Percentiles rank a stretch among this genome's conserved stretches.
phyloP scores from a whole-genome alignment of 2,113 vertebrate genomes.

The Otolemur garnettii region DNA sequence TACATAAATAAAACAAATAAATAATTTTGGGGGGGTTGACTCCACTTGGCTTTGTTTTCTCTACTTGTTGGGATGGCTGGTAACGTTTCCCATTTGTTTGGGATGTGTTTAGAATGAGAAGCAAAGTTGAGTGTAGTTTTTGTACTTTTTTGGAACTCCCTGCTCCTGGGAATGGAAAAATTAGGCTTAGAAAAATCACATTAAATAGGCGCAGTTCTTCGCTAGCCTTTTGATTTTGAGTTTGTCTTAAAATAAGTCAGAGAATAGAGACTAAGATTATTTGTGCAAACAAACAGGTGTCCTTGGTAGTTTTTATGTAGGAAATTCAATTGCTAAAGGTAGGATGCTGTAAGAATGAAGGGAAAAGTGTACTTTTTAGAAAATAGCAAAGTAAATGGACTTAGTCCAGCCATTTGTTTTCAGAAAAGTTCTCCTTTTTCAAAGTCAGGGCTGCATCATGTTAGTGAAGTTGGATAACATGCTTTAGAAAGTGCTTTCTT shows the following conservation, averaged over 20 bases:
- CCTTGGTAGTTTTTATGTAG: conserved; percentile 15
- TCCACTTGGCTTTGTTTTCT: neutral
- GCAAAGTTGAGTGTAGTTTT: conserved; percentile 31
- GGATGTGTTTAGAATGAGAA: conserved; percentile 62
- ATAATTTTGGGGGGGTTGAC: neutral
- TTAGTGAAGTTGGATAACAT: conserved; percentile 2
- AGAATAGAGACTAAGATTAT: conserved; percentile 28
- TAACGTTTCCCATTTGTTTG: conserved; percentile 26
- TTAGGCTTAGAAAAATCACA: conserved; percentile 28
- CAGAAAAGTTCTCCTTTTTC: conserved; percentile 43
- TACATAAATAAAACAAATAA: too few relatives aligned
- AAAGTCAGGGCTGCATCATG: neutral
- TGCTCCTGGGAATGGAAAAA: conserved; percentile 47
- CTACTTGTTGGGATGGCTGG: conserved; percentile 24
- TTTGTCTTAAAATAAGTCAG: conserved; percentile 58
- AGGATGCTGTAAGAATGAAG: conserved; percentile 1
- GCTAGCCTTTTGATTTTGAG: conserved; percentile 28
- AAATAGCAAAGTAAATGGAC: conserved; percentile 14
- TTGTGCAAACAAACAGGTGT: conserved; percentile 42
- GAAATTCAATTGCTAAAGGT: conserved; percentile 57
- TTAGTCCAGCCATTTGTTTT: conserved; percentile 42
- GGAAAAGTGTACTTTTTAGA: conserved; percentile 44
- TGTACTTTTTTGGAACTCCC: conserved; percentile 26
- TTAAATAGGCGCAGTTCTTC: neutral
- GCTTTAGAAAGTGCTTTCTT: neutral